Evolutionary conservation across 2,113 vertebrate species (phyloP).

Genomic region (Dicentrarchus labrax): DNA sequence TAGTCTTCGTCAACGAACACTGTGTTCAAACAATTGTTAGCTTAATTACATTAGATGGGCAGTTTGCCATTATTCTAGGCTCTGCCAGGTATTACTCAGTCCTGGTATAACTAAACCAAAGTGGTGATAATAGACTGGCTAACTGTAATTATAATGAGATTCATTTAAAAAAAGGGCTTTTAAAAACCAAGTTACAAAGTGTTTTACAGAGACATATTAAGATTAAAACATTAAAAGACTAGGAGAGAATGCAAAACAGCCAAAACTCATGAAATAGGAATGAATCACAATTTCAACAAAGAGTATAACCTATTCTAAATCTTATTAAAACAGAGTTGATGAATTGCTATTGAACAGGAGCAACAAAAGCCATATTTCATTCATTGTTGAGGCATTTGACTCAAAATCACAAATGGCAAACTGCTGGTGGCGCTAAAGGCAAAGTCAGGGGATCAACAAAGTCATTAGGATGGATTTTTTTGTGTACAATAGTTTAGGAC

Average conservation of each 20-base stretch:
- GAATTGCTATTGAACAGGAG: neutral
- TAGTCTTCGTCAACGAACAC: no score
- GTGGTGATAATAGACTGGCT: slow-evolving; percentile 35
- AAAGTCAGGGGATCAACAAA: neutral
- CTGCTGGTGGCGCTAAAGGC: neutral
- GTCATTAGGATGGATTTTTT: neutral
- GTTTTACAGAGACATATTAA: slow-evolving; percentile 13
- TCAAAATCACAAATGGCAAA: neutral
- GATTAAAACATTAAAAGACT: slow-evolving; percentile 19
- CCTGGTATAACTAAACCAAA: slow-evolving; percentile 20
- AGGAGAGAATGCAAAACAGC: neutral
- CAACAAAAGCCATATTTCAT: neutral
- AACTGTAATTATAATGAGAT: slow-evolving; percentile 18
- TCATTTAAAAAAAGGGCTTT: slow-evolving; percentile 39
- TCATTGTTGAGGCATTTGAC: neutral
- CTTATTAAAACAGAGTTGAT: neutral
- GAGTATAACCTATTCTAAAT: neutral
- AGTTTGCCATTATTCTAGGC: neutral
- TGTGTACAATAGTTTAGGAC: neutral
- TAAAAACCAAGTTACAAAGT: slow-evolving; percentile 15
- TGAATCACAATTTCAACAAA: neutral
- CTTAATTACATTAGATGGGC: neutral
- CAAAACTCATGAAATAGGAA: neutral
- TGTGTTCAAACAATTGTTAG: slow-evolving; percentile 10
- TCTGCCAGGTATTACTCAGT: slow-evolving; percentile 9